Conservation (phyloP, 2,888 invertebrate species). For the Periphyllus acericola region DNA sequence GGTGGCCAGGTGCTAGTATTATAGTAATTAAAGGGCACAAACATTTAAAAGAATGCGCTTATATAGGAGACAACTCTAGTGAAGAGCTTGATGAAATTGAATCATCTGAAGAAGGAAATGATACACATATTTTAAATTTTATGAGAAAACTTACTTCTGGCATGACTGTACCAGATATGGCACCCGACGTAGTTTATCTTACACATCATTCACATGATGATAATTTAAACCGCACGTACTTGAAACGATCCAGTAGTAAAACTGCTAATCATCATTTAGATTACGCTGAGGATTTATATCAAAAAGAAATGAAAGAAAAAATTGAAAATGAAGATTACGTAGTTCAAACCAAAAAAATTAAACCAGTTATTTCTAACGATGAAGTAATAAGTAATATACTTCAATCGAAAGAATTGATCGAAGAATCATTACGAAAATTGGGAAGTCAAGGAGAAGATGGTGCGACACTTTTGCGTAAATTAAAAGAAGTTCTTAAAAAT, state of each 20-base stretch:
- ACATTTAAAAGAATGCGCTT: conserved; percentile 81
- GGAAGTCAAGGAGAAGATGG: conserved; percentile 71
- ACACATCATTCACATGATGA: conserved; percentile 20
- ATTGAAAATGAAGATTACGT: conserved; percentile 62
- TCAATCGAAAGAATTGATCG: conserved; percentile 62
- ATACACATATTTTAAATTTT: conserved; percentile 64
- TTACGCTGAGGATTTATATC: conserved; percentile 64
- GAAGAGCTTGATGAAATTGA: conserved; percentile 77
- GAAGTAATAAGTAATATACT: conserved; percentile 40
- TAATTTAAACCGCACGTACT: background rate
- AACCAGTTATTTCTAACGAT: conserved; percentile 30
- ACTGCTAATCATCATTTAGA: conserved; percentile 64
- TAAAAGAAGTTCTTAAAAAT: conserved; percentile 65
- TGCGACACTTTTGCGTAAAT: conserved; percentile 51
- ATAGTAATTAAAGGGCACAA: conserved; percentile 82
- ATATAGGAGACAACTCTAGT: conserved; percentile 83
- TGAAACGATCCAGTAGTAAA: conserved; percentile 45
- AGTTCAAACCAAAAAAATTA: conserved; percentile 45
- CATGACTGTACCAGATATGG: conserved; percentile 66
- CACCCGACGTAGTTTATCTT: conserved; percentile 33
- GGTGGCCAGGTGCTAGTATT: conserved; percentile 81
- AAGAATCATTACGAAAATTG: conserved; percentile 66
- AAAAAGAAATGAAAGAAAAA: conserved; percentile 60
- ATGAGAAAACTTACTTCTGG: conserved; percentile 75
- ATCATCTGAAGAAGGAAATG: conserved; percentile 66